Percentiles rank a stretch among this genome's conserved stretches.
These are phyloP conservation scores for Caenorhabditis parvicauda DNA, from an alignment of 2,888 invertebrate genomes.

Conservation along the genomic window DNA sequence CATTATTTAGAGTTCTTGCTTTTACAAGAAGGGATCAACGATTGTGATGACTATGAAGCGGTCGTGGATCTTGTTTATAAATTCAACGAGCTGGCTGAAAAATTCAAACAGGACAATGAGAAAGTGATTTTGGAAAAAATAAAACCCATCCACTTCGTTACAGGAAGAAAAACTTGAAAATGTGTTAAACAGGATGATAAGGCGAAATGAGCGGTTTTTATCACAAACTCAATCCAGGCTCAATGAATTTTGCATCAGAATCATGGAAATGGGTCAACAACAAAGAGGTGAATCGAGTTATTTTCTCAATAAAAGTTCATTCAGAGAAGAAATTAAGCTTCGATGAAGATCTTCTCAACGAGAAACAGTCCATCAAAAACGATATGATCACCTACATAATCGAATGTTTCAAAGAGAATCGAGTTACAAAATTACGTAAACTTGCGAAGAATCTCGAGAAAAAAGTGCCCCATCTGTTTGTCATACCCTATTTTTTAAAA, in stretches of 20 bases:
- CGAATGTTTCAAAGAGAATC: constrained; percentile 12
- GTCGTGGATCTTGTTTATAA: no score
- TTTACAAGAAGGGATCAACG: no score
- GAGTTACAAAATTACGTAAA: constrained; percentile 16
- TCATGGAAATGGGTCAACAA: constrained; percentile 15
- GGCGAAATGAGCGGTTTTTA: constrained; percentile 1
- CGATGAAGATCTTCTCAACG: constrained; percentile 9
- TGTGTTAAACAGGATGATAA: no score
- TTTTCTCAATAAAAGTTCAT: not conserved
- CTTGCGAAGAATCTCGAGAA: constrained; percentile 3
- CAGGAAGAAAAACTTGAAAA: constrained; percentile 8
- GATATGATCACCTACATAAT: constrained; percentile 5
- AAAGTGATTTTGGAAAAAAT: no score
- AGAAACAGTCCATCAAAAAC: constrained; percentile 2
- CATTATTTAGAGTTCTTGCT: not conserved
- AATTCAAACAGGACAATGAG: no score
- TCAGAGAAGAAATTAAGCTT: constrained; percentile 14
- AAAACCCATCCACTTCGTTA: constrained; percentile 1
- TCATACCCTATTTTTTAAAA: not conserved
- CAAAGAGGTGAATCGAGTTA: constrained; percentile 6
- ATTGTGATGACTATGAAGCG: no score
- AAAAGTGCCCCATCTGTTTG: constrained; percentile 1
- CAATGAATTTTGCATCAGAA: constrained; percentile 21
- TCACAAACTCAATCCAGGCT: constrained; percentile 4
- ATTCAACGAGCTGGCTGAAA: no score